Evolutionary conservation across 1,140 invertebrate species (phyloP), one percentile per base, ranked within the genome.

Genomic region (Thalassaphorura encarpata): DNA sequence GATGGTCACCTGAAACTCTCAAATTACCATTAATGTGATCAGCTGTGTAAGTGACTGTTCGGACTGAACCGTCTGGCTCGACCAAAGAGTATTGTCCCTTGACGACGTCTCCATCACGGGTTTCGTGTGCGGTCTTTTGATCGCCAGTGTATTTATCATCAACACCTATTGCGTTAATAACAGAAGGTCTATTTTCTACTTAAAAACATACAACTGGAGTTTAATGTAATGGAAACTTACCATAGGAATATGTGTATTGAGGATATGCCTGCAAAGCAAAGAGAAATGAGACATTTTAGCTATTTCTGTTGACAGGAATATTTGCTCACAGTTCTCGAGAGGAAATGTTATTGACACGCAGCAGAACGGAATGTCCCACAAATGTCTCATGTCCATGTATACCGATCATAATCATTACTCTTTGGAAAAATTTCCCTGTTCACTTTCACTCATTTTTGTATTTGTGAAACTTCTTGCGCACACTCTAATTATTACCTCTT

Each of bases 41-140:
- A 48, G 27, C 19, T 24, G 16, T 27, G 27, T 24, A 2, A 31
- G 61, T 55, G 36, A 67, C 66, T 18, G 56, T 65, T 19, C 66
- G 33, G 16, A 65, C 18, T 26, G 58, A 53, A 23, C 65, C 65
- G 39, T 66, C 61, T 21, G 66, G 66, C 47, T 67, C 60, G 21
- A 63, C 47, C 8, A 68, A 69, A 63, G 65, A 66, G 56, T 72
- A 72, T 16, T 58, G 71, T 31, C 76, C 76, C 60, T 74, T 75
- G 11, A 78, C 76, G 24, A 71, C 68, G 56, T 70, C 75, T 64
- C 79, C 79, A 52, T 80, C 77, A 33, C 79, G 71, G 24, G 75
- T 71, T 63, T 82, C 80, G 43, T 75, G 72, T n/a, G 52, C 52
- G 19, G 47, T 50, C 27, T 62, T 62, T 26, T 45, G 29, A 33